Conservation (phyloP, 2,888 invertebrate genomes). For the Chrysotoxum bicinctum region DNA sequence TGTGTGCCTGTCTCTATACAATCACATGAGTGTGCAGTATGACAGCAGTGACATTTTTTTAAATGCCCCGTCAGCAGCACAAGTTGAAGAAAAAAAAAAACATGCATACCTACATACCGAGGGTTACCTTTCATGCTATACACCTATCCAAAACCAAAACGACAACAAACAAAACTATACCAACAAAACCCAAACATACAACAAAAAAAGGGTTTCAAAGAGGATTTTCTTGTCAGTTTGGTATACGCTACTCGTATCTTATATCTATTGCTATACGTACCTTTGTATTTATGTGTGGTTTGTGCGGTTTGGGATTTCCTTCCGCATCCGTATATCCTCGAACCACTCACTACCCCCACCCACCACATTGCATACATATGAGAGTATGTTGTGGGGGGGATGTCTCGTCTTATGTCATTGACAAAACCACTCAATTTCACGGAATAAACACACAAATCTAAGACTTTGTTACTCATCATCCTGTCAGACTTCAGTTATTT, state of each 20-base stretch:
- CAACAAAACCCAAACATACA: neutral
- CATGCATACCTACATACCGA: neutral
- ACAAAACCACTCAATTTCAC: slow-evolving; percentile 70
- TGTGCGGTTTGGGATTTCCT: slow-evolving; percentile 44
- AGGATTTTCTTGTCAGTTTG: slow-evolving; percentile 71
- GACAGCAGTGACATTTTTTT: slow-evolving; percentile 59
- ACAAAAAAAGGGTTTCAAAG: slow-evolving; percentile 60
- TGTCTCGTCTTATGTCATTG: slow-evolving; percentile 57
- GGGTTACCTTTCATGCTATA: neutral
- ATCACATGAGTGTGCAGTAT: slow-evolving; percentile 19
- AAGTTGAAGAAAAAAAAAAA: slow-evolving; percentile 46
- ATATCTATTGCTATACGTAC: neutral
- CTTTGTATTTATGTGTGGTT: slow-evolving; percentile 25
- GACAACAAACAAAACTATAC: slow-evolving; percentile 37
- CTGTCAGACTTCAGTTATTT: slow-evolving; percentile 44
- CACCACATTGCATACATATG: neutral
- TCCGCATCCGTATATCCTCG: slow-evolving; percentile 9
- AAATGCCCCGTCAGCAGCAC: slow-evolving; percentile 70
- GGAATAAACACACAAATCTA: slow-evolving; percentile 68
- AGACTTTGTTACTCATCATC: slow-evolving; percentile 60
- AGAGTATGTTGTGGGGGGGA: neutral
- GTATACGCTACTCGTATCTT: slow-evolving; percentile 6
- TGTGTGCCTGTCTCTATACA: neutral
- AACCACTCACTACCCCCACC: neutral
- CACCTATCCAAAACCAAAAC: neutral